Conservation (phyloP, 2,113 vertebrate genomes). For the Dolichallabes microphthalmus region DNA sequence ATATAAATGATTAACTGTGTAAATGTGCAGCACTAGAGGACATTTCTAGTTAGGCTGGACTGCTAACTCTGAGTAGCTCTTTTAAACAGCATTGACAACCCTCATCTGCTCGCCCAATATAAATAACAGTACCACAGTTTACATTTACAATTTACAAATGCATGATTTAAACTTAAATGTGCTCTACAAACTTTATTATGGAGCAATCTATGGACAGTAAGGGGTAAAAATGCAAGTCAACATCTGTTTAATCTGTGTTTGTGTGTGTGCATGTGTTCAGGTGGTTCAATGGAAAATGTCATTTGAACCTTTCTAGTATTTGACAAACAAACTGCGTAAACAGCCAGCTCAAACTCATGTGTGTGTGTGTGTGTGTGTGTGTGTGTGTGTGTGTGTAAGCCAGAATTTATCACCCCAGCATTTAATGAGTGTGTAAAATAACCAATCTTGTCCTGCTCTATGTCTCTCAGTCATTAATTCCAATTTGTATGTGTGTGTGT, state of each 20-base stretch:
- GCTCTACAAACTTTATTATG: not conserved
- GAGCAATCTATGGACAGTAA: not conserved
- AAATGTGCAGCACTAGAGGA: not conserved
- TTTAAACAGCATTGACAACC: not conserved
- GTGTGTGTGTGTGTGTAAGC: not conserved
- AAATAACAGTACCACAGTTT: not conserved
- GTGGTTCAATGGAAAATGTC: not conserved
- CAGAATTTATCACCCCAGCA: not conserved
- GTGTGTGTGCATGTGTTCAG: not conserved
- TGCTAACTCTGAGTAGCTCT: not conserved
- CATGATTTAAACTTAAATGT: not conserved
- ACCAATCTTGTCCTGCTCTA: not conserved
- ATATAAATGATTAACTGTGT: not conserved
- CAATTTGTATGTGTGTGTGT: not conserved
- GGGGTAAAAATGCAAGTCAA: not conserved
- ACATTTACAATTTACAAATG: not conserved
- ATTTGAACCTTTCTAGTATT: not conserved
- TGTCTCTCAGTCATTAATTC: not conserved
- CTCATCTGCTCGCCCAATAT: not conserved
- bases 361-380: not conserved
- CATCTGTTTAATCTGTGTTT: not conserved
- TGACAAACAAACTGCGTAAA: not conserved
- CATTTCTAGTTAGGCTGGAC: not conserved
- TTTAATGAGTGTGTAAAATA: not conserved
- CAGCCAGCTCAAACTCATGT: not conserved